Evolutionary conservation across 2,113 vertebrate species (phyloP).

Genomic region (Silurus meridionalis): DNA sequence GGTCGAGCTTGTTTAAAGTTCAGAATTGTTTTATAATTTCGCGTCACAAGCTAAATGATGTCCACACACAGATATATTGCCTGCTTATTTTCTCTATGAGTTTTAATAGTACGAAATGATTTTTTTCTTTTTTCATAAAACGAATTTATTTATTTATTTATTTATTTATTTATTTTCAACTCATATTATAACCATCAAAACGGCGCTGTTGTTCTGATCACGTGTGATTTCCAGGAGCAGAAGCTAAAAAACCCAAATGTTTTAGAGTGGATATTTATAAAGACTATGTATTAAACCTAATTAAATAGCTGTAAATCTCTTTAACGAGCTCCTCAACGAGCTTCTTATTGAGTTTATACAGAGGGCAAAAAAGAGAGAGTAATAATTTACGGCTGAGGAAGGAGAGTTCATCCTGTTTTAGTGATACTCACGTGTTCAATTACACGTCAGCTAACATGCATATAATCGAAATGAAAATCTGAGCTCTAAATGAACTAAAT

Average conservation of each 20-base stretch:
- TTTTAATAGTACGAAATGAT: not conserved
- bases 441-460: not conserved
- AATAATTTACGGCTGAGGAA: not conserved
- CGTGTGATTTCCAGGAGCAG: not conserved
- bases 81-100: not conserved
- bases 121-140: not conserved
- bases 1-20: not conserved
- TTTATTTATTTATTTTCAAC: not conserved
- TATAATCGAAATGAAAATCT: not conserved
- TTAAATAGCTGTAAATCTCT: not conserved
- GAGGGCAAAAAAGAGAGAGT: not conserved
- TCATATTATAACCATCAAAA: not conserved
- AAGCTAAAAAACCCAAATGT: not conserved
- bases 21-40: not conserved
- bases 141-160: not conserved
- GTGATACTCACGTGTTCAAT: not conserved
- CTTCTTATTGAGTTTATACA: not conserved
- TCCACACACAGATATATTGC: not conserved
- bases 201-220: not conserved
- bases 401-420: not conserved
- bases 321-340: not conserved
- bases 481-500: not conserved
- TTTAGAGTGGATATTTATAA: not conserved
- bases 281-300: not conserved
- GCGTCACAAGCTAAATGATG: not conserved